A percentile compares a stretch with the other conserved stretches of the same genome.
phyloP scores from a whole-genome alignment of 2,113 vertebrate genomes.

The Silurus asotus region DNA sequence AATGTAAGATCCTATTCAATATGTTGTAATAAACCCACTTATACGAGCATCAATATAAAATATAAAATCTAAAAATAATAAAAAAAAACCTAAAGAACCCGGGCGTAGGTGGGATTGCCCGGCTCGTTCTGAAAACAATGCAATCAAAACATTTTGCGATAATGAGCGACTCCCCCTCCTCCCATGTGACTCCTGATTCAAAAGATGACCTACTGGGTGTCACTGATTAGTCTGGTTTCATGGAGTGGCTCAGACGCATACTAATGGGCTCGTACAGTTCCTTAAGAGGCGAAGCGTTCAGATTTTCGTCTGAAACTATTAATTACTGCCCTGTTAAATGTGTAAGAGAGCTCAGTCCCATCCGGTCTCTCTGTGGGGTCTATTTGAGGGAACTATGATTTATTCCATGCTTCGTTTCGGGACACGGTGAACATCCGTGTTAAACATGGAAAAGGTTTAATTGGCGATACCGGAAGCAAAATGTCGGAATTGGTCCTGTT shows the following conservation, averaged over 20 bases:
- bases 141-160: slow-evolving; percentile 47
- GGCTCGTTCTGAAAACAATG: slow-evolving; percentile 51
- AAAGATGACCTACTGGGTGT: slow-evolving; percentile 45
- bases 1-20: not conserved
- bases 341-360: not conserved
- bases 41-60: not conserved
- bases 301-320: slow-evolving; percentile 32
- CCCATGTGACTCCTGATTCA: slow-evolving; percentile 3
- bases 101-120: slow-evolving; percentile 2
- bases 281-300: slow-evolving; percentile 31
- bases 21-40: not conserved
- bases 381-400: slow-evolving; percentile 27
- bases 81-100: slow-evolving; percentile 6
- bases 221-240: slow-evolving; percentile 52
- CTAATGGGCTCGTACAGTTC: slow-evolving; percentile 39
- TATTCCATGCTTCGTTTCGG: slow-evolving; percentile 23
- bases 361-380: not conserved
- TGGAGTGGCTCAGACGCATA: slow-evolving; percentile 29
- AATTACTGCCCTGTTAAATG: slow-evolving; percentile 45
- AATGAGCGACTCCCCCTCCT: slow-evolving; percentile 22
- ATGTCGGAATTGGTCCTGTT: not conserved
- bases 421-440: not conserved
- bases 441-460: not conserved
- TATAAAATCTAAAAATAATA: slow-evolving; percentile 10
- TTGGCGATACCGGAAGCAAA: not conserved